Percentiles rank a stretch among this genome's conserved stretches.
These are phyloP conservation scores for Eupsilia transversa DNA, from an alignment of 2,888 invertebrate species.

Conservation along the genomic window DNA sequence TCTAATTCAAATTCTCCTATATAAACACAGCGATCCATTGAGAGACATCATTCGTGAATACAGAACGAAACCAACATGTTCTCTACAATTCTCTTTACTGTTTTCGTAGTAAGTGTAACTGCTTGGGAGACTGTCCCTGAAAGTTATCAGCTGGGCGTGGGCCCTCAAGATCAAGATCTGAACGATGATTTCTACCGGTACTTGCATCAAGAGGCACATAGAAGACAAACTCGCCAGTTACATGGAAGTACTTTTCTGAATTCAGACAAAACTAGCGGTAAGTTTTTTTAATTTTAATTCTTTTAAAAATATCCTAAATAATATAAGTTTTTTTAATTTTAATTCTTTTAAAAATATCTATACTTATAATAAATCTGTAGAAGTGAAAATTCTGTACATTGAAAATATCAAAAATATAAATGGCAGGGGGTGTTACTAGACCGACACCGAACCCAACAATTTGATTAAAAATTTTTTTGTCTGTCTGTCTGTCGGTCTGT, in stretches of 20 bases:
- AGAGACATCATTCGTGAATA: constrained; percentile 43
- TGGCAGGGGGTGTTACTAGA: no score
- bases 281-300: no score
- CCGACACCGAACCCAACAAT: no score
- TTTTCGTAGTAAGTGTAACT: constrained; percentile 30
- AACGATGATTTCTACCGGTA: constrained; percentile 25
- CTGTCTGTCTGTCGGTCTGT: no score
- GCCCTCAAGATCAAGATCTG: constrained; percentile 7
- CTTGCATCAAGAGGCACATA: constrained; percentile 25
- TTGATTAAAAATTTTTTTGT: no score
- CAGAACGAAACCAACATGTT: constrained; percentile 36
- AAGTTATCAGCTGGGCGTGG: background rate
- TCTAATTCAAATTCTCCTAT: constrained; percentile 9
- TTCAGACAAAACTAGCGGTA: constrained; percentile 68
- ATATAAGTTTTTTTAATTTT: no score
- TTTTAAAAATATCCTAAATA: no score
- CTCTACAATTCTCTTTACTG: constrained; percentile 33
- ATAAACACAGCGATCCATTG: constrained; percentile 15
- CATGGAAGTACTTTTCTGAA: constrained; percentile 66
- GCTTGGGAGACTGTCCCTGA: constrained; percentile 26
- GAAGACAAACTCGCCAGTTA: constrained; percentile 63
- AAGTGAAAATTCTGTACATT: no score
- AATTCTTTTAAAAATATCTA: no score
- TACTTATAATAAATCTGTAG: no score
- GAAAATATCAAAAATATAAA: no score